Evolutionary conservation across 1,140 invertebrate species (phyloP), one percentile per base, ranked within the genome.

Genomic region (Polypedilum vanderplanki): DNA sequence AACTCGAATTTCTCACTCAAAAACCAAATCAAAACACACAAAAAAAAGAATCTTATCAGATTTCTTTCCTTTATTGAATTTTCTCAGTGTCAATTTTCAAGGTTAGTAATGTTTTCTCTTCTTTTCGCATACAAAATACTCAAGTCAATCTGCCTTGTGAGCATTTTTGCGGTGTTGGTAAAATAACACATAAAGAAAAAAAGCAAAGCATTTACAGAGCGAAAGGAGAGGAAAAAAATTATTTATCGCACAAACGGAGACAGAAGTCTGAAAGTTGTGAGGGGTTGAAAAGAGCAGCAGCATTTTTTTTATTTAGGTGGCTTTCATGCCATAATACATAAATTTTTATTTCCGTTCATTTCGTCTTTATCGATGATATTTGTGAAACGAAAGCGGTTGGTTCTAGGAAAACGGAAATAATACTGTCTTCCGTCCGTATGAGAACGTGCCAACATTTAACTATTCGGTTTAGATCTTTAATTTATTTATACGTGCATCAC

Each of bases 281-380:
- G 17, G 65, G 20, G 17, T 18, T 70, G 17, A 18, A 8, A 70
- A 9, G n/a, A 20, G 9, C 20, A n/a, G 17, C 9, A 9, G n/a
- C 18, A 17, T 17, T 67, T 18, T 9, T 9, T 18, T 18, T 70
- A 70, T 70, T 70, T 70, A 20, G 65, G 46, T 57, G 46, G 12
- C 46, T 57, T 57, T 57, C 12, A 12, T 57, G n/a, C 46, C 46
- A 57, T 57, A 57, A 57, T 57, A 70, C 65, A 70, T 70, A 70
- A 70, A 70, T 22, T 70, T 70, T 70, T 70, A 70, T 70, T 22
- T 70, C 65, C 20, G 65, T 18, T 70, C 65, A 70, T 15, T 70
- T 8, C 65, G 18, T 70, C 17, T 70, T 70, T 70, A 70, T 70
- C 65, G 20, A 70, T 70, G 9, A 46, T 46, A 12, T 12, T 46